phyloP scores from a whole-genome alignment of 2,113 vertebrate species.

The Etheostoma cragini region DNA sequence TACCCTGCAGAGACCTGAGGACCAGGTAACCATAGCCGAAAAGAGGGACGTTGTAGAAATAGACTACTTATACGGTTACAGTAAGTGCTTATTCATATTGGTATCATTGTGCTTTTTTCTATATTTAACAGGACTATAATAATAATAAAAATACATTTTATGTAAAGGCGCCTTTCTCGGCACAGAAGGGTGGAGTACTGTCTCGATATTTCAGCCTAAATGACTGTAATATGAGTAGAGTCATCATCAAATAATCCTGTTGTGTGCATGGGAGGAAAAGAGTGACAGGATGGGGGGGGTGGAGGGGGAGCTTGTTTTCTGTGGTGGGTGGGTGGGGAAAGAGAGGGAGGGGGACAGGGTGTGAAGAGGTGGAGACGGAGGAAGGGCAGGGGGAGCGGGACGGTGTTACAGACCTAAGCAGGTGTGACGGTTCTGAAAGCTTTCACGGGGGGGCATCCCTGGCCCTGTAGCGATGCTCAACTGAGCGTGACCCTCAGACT shows the following conservation, averaged over 20 bases:
- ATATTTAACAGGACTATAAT: neutral
- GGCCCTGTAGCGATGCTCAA: conserved; percentile 73
- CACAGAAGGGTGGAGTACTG: too few species aligned
- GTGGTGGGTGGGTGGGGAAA: neutral
- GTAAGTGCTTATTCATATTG: neutral
- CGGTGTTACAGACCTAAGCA: conserved; percentile 68
- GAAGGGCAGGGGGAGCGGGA: neutral
- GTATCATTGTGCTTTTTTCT: neutral
- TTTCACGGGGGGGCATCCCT: conserved; percentile 54
- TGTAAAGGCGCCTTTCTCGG: too few species aligned
- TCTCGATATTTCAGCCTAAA: too few species aligned
- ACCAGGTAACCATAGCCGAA: too few species aligned
- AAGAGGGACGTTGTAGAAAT: too few species aligned
- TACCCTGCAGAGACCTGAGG: too few species aligned
- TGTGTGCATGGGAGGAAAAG: neutral
- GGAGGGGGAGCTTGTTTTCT: conserved; percentile 41
- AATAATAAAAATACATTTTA: too few species aligned
- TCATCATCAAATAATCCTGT: conserved; percentile 15
- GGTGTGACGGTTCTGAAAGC: conserved; percentile 78
- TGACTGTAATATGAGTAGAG: too few species aligned
- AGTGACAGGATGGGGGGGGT: neutral
- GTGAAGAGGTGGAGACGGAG: conserved; percentile 18
- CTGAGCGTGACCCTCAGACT: conserved; percentile 67
- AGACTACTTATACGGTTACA: too few species aligned
- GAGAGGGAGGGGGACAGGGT: conserved; percentile 6